phyloP scores from a whole-genome alignment of 2,797 vertebrate genomes.

The Aselliscus stoliczkanus region DNA sequence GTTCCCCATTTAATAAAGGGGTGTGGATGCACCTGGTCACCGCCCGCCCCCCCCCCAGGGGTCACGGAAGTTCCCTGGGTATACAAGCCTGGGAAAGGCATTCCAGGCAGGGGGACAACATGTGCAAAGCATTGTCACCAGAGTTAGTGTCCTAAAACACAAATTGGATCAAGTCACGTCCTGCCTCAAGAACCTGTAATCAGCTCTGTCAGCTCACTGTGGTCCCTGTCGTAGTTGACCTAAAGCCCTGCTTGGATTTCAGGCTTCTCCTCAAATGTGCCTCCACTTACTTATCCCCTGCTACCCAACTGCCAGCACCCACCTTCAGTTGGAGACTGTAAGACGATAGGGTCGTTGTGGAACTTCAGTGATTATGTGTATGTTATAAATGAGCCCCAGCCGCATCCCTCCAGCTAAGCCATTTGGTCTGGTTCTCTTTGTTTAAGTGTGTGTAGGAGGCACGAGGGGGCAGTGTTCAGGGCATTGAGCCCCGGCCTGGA shows the following conservation, averaged over 20 bases:
- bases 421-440: neutral
- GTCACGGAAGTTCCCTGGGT: neutral
- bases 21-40: neutral
- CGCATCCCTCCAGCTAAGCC: neutral
- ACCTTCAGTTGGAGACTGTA: neutral
- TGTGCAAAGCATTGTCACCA: neutral
- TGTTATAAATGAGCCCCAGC: neutral
- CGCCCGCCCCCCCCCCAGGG: neutral
- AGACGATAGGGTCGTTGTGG: neutral
- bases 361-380: neutral
- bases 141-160: neutral
- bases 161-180: neutral
- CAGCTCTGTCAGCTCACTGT: neutral
- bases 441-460: neutral
- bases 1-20: neutral
- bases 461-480: neutral
- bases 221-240: rapidly evolving
- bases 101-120: neutral
- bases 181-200: neutral
- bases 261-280: neutral
- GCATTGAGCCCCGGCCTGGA: rapidly evolving
- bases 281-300: neutral
- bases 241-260: neutral
- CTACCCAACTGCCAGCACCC: neutral
- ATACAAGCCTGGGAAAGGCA: neutral